Base-by-base conservation (phyloP, 2,797 vertebrate genomes). In the Xenentodon cancila region DNA sequence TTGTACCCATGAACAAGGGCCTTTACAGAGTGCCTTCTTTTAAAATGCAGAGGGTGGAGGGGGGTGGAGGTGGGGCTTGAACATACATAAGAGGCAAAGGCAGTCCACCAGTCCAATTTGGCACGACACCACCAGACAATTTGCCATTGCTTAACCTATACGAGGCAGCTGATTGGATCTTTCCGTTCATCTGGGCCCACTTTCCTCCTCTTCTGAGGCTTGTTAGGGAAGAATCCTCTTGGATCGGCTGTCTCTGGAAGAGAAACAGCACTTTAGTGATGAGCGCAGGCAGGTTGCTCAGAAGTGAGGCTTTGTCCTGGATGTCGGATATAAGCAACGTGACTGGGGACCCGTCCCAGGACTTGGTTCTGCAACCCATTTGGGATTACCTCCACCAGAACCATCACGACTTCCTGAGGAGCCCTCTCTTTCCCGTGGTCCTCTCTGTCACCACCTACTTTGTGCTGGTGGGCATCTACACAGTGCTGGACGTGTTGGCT, bases 311-410 rank as follows among this genome's bases (percentile, higher is more conserved):
- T 75, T 79, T 80, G 50, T 84, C 75, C 72, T 87, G 86, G 77
- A 79, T 83, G 75, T 81, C 62, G 68, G 74, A 76, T 37, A 59
- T 84, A 64, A 63, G 67, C 48, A 91, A 90, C 40, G 44, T 82
- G 70, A 89, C 86, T 1, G 71, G 59, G 55, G 70, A 22, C 52
- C 82, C 69, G 74, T 82, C 82, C 77, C 82, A 17, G 59, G 84
- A 74, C 69, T 73, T 86, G 53, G 50, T 89, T 54, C 88, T 95
- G 62, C 94, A 94, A 80, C 94, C 93, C 0, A 7, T 81, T 37
- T 95, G 94, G 94, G 91, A 94, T 76, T 92, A 93, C 79, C 87
- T 95, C 40, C 88, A 78, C 34, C 87, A 82, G 70, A 91, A 93
- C 89, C 89, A 94, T 79, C 86, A 92, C 5, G 85, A 85, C 71